Conservation (phyloP, 1,140 invertebrate genomes). For the Aethina tumida region DNA sequence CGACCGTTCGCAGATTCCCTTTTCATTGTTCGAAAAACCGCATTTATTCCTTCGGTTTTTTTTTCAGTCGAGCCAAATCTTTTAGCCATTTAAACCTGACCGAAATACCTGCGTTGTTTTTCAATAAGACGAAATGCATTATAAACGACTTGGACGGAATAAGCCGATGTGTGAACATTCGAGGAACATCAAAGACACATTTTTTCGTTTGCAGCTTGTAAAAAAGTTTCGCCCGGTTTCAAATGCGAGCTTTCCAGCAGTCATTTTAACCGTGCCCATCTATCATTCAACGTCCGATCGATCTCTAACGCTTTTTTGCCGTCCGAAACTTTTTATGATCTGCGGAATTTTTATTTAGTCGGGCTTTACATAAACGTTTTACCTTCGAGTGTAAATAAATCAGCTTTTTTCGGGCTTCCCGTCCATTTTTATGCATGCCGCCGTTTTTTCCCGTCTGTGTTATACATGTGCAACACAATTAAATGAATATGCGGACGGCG, state of each 20-base stretch:
- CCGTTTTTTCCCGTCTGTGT: too few relatives aligned
- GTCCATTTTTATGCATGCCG: too few relatives aligned
- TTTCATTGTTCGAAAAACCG: conserved; percentile 14
- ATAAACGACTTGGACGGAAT: conserved; percentile 18
- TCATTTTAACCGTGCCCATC: conserved; percentile 10
- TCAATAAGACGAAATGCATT: conserved; percentile 22
- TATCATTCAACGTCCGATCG: conserved; percentile 17
- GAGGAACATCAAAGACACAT: conserved; percentile 24
- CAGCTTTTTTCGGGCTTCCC: too few relatives aligned
- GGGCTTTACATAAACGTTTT: too few relatives aligned
- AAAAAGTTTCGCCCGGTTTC: conserved; percentile 17
- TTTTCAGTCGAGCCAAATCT: background rate
- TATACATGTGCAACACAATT: too few relatives aligned
- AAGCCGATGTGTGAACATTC: conserved; percentile 24
- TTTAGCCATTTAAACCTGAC: conserved; percentile 10
- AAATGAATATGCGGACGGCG: too few relatives aligned
- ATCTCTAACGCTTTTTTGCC: conserved; percentile 17
- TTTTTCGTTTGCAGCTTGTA: conserved; percentile 14
- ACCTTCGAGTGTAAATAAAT: too few relatives aligned
- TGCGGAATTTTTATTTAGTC: too few relatives aligned
- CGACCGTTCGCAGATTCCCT: conserved; percentile 12
- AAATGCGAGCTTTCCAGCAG: conserved; percentile 11
- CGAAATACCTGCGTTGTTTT: conserved; percentile 25
- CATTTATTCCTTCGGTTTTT: conserved; percentile 14
- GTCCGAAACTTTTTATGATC: too few relatives aligned